Base-by-base conservation (phyloP, 2,797 vertebrate genomes). In the Periophthalmus magnuspinnatus region DNA sequence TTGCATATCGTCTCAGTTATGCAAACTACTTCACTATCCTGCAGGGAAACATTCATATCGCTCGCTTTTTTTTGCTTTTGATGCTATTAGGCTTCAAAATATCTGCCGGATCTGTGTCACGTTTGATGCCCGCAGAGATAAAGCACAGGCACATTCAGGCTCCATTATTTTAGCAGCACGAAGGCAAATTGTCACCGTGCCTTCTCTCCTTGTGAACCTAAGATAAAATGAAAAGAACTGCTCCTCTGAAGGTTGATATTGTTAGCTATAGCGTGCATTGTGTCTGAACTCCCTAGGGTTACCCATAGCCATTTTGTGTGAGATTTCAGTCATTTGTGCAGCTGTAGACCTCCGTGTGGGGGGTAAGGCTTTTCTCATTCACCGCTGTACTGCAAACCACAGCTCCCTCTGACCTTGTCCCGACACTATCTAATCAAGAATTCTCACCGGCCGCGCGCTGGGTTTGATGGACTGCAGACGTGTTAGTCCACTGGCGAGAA, bases 211-310 rank as follows among this genome's bases (percentile, higher is more conserved):
- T 14, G 38, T 13, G 38, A 45, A 45, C 10, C 38, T 4, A 28
- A 83, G 62, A 83, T 69, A 73, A 76, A 62, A 73, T 78, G 77
- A 74, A 65, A 65, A 70, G 62, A 77, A 80, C 73, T 72, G 82
- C 81, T 67, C 77, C 79, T 69, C 47, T 69, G 70, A 81, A 83
- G 78, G 79, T 55, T 82, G 85, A 81, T 28, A 68, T 76, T 84
- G 78, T 58, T 77, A 78, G 68, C 60, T 54, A 1, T 75, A 70
- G 75, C 62, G 78, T 36, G 22, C 41, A 61, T 70, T 75, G 81
- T 90, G 76, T 86, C 70, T 21, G 76, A 72, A 77, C 80, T 89
- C 89, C 85, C 65, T 50, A 69, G 82, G 80, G 84, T 84, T 80
- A 80, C 59, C 67, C 68, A 88, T 88, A 81, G 61, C 66, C 70